Percentiles rank a stretch among this genome's conserved stretches.
phyloP scores from a whole-genome alignment of 2,888 invertebrate genomes.

The Diloba caeruleocephala region DNA sequence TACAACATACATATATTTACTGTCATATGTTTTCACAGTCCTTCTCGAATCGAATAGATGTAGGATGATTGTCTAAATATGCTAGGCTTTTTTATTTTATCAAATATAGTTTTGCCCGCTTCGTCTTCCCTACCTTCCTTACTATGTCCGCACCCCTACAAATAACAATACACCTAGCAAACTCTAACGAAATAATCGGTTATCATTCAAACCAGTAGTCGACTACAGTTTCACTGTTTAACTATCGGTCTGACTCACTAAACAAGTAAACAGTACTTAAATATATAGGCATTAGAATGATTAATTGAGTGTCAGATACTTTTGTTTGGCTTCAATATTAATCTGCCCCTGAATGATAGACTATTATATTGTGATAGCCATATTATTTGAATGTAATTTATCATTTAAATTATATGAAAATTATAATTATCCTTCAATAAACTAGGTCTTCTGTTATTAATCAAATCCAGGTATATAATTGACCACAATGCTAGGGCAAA shows the following conservation, averaged over 20 bases:
- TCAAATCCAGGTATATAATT: no score
- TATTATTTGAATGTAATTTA: constrained; percentile 16
- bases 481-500: no score
- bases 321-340: constrained; percentile 24
- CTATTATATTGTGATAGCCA: constrained; percentile 10
- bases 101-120: not conserved
- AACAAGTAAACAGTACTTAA: constrained; percentile 32
- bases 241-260: constrained; percentile 24
- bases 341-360: constrained; percentile 11
- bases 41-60: no score
- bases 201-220: constrained; percentile 47
- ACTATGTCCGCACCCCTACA: constrained; percentile 5
- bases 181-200: constrained; percentile 52
- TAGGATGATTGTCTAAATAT: not conserved
- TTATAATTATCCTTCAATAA: no score
- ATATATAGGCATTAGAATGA: constrained; percentile 28
- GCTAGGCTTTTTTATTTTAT: not conserved
- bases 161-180: constrained; percentile 34
- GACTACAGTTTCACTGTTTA: constrained; percentile 36
- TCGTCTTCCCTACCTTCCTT: not conserved
- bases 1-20: no score
- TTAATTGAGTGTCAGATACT: constrained; percentile 36
- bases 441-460: no score
- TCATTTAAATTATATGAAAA: constrained; percentile 5
- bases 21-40: no score